Percentiles rank a stretch among this genome's conserved stretches.
These are phyloP conservation scores for Riptortus pedestris DNA, from an alignment of 1,140 invertebrate species.

Conservation along the genomic window DNA sequence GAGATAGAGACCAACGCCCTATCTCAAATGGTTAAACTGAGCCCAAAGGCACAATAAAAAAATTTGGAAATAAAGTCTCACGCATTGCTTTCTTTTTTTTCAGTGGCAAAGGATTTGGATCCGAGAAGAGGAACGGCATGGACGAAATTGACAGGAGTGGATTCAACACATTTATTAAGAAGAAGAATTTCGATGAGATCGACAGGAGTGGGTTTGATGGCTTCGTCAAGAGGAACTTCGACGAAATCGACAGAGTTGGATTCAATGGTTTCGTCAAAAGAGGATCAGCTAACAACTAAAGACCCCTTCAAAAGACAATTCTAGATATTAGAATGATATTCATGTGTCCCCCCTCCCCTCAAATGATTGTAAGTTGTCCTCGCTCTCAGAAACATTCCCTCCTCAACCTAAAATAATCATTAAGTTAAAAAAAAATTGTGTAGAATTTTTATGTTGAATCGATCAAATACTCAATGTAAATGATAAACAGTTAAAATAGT, in stretches of 20 bases:
- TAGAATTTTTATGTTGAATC: neutral
- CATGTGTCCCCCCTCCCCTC: no score
- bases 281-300: constrained; percentile 32
- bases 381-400: neutral
- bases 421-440: neutral
- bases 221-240: constrained; percentile 39
- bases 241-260: constrained; percentile 49
- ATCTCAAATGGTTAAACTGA: no score
- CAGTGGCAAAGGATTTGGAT: no score
- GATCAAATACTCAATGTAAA: neutral
- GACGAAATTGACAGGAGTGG: constrained; percentile 50
- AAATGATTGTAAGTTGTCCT: no score
- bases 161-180: constrained; percentile 46
- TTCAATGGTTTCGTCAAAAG: constrained; percentile 45
- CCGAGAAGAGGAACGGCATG: constrained; percentile 44
- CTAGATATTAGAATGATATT: no score
- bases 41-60: no score
- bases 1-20: no score
- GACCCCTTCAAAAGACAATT: constrained; percentile 1
- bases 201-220: constrained; percentile 38
- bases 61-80: no score
- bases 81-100: no score
- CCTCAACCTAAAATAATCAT: no score
- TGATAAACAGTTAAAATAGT: neutral
- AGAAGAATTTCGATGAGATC: constrained; percentile 47